Base-by-base conservation (phyloP, 2,888 invertebrate species). In the Ornithoptera priamus region DNA sequence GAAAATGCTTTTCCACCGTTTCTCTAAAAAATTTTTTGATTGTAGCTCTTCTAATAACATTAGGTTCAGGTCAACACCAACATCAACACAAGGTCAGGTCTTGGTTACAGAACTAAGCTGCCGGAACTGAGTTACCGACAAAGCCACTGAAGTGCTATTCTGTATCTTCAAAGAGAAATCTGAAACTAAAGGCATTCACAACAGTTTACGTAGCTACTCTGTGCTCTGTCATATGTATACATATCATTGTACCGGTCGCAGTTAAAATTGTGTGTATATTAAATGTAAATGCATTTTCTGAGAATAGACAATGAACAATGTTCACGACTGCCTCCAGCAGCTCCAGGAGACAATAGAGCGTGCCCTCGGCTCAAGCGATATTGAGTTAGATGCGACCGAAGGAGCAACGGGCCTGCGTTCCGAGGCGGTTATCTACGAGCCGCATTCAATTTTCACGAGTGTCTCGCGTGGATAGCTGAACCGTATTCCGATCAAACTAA, bases 291-390 rank as follows among this genome's bases (percentile, higher is more conserved):
- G 74, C 71, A 63, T 80, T 81, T 82, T 81, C 80, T 79, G 62
- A 72, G 79, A 79, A 83, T 82, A 87, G 81, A 89, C 90, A 90
- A 89, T 89, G 86, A 80, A 88, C 88, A 87, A 87, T 85, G 85
- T 78, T 83, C 85, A 83, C 85, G 87, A 87, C 81, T 79, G 83
- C 84, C 81, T 76, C 76, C 70, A 80, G 84, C 79, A 62, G 71
- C 69, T 15, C 15, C 64, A 66, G 74, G 42, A 77, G 83, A 88
- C 86, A 86, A 87, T 85, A 81, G 80, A 76, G 76, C 77, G 74
- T 78, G 81, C 81, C 79, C 81, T 77, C 77, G 81, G 75, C 78
- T 78, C 78, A 76, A 81, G 77, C 77, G 80, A 81, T 82, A 74
- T 72, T 79, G 75, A 81, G 78, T 79, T 79, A 82, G 79, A 82